A percentile compares a stretch with the other conserved stretches of the same genome.
phyloP scores from a whole-genome alignment of 2,113 vertebrate genomes.

The Notothenia coriiceps region DNA sequence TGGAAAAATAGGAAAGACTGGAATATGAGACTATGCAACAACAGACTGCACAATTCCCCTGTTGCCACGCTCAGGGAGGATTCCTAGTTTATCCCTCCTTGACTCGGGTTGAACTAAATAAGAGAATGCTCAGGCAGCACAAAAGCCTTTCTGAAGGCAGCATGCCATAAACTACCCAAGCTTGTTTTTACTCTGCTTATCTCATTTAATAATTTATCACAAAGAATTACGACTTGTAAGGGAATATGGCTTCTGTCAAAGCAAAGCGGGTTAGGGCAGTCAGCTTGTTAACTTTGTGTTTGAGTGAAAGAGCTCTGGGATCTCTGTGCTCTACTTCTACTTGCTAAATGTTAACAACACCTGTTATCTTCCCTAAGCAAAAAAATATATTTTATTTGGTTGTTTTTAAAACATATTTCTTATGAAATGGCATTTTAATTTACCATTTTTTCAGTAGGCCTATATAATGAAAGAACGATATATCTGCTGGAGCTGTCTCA shows the following conservation, averaged over 20 bases:
- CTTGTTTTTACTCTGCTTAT: conserved; percentile 26
- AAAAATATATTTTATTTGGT: no score
- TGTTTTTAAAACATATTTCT: no score
- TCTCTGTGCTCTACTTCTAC: conserved; percentile 5
- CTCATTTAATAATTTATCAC: neutral
- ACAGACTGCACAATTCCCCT: conserved; percentile 28
- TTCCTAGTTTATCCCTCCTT: conserved; percentile 39
- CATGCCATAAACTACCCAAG: conserved; percentile 16
- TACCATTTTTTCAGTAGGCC: no score
- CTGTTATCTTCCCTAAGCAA: neutral
- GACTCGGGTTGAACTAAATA: conserved; percentile 40
- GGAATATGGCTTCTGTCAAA: conserved; percentile 9
- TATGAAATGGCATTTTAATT: no score
- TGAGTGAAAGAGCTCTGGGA: conserved; percentile 16
- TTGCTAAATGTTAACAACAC: conserved; percentile 2
- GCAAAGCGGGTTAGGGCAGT: conserved; percentile 2
- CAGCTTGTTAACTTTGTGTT: conserved; percentile 40
- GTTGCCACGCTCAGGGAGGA: conserved; percentile 5
- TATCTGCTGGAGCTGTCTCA: no score
- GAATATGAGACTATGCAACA: conserved; percentile 37
- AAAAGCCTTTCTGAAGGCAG: conserved; percentile 25
- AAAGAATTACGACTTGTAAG: conserved; percentile 20
- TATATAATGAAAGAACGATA: no score
- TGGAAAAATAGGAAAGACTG: conserved; percentile 25
- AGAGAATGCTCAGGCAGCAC: conserved; percentile 23